These are phyloP conservation scores for Sterna hirundo DNA, from an alignment of 2,113 vertebrate genomes.

Conservation along the genomic window DNA sequence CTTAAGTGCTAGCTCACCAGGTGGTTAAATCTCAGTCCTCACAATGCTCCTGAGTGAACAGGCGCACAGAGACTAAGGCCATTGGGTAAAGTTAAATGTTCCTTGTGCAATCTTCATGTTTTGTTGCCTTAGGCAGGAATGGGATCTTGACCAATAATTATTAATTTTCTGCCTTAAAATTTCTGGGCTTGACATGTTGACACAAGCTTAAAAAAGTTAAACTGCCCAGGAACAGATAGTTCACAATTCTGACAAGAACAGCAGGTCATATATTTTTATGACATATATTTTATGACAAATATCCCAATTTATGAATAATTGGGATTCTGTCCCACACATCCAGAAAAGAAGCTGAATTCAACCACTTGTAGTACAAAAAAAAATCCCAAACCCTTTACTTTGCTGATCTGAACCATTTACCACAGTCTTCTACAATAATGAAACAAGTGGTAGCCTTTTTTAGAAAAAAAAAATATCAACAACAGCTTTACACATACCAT, in stretches of 20 bases:
- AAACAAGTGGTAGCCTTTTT: not conserved
- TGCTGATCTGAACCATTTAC: not conserved
- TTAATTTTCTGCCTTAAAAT: not conserved
- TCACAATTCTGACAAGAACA: not conserved
- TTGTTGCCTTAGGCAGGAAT: not conserved
- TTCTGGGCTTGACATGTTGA: not conserved
- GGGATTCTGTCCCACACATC: not conserved
- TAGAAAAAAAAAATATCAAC: not conserved
- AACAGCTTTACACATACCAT: not conserved
- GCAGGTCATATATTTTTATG: not conserved
- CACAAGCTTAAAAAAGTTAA: not conserved
- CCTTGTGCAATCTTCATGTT: not conserved
- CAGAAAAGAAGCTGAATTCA: not conserved
- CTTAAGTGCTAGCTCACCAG: not conserved
- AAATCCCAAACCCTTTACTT: not conserved
- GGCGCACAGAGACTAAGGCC: not conserved
- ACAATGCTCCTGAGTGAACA: fast-evolving
- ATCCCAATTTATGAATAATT: not conserved
- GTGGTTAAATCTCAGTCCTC: not conserved
- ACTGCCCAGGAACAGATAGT: not conserved
- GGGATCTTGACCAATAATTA: not conserved
- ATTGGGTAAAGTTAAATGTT: not conserved
- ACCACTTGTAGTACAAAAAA: not conserved
- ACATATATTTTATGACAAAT: not conserved
- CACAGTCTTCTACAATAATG: not conserved